Evolutionary conservation across 2,113 vertebrate species (phyloP).

Genomic region (Oryctolagus cuniculus): DNA sequence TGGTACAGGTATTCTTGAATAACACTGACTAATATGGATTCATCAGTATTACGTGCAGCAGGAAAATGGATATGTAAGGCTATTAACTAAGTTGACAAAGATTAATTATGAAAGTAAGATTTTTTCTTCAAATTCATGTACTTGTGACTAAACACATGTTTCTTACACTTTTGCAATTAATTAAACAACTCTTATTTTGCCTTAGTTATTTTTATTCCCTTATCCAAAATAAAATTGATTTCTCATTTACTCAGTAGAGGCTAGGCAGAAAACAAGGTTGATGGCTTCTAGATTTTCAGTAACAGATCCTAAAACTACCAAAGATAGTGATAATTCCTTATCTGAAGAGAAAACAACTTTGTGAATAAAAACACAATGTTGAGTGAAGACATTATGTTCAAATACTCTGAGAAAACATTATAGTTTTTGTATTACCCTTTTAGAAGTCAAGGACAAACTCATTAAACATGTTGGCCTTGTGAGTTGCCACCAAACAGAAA

Average conservation of each 20-base stretch:
- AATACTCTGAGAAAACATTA: neutral
- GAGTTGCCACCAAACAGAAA: fast-evolving
- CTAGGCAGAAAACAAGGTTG: neutral
- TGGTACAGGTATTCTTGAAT: neutral
- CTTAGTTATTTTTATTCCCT: no score
- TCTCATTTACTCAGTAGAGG: neutral
- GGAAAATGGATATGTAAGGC: neutral
- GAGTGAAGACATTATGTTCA: neutral
- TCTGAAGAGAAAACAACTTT: neutral
- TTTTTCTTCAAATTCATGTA: neutral
- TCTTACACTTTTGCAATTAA: neutral
- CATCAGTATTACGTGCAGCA: neutral
- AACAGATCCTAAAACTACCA: neutral
- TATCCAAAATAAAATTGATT: neutral
- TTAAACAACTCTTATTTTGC: neutral
- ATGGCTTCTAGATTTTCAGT: neutral
- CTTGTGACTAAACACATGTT: neutral
- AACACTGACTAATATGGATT: neutral
- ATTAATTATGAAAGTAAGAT: neutral
- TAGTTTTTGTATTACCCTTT: neutral
- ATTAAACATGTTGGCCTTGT: neutral
- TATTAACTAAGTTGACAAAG: neutral
- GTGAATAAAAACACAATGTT: neutral
- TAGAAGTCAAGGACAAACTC: neutral
- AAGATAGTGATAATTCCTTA: neutral